Conservation (phyloP, 2,888 invertebrate genomes). For the Orthosia incerta region DNA sequence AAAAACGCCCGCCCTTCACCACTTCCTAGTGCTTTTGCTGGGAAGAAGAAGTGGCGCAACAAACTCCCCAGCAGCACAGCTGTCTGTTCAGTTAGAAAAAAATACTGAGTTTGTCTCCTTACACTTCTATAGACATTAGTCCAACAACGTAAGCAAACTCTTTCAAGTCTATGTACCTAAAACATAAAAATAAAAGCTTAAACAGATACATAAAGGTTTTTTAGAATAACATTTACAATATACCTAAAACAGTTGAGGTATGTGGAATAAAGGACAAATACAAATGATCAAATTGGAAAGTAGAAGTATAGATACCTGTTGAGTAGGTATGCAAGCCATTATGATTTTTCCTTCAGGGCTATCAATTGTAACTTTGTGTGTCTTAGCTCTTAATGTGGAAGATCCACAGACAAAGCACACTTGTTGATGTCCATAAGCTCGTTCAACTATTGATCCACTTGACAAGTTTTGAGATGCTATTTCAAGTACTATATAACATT, state of each 20-base stretch:
- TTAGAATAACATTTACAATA: neutral
- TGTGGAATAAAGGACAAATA: neutral
- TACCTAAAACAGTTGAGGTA: neutral
- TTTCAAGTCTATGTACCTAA: constrained; percentile 11
- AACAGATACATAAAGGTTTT: neutral
- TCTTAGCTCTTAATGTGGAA: constrained; percentile 8
- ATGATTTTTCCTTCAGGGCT: constrained; percentile 16
- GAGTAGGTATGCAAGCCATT: neutral
- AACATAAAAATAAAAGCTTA: neutral
- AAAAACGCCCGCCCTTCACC: no score
- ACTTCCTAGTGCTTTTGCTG: no score
- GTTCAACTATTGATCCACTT: neutral
- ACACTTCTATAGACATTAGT: constrained; percentile 29
- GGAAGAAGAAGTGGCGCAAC: no score
- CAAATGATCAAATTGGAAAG: neutral
- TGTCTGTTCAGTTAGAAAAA: no score
- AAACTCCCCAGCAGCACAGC: no score
- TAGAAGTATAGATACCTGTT: constrained; percentile 1
- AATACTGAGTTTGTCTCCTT: constrained; percentile 29
- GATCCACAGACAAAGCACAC: constrained; percentile 24
- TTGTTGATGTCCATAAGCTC: constrained; percentile 20
- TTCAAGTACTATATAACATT: neutral
- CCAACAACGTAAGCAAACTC: constrained; percentile 25
- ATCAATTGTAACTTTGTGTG: constrained; percentile 21
- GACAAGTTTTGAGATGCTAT: constrained; percentile 1